Evolutionary conservation across 2,888 invertebrate species (phyloP).

Genomic region (Noctua janthina): DNA sequence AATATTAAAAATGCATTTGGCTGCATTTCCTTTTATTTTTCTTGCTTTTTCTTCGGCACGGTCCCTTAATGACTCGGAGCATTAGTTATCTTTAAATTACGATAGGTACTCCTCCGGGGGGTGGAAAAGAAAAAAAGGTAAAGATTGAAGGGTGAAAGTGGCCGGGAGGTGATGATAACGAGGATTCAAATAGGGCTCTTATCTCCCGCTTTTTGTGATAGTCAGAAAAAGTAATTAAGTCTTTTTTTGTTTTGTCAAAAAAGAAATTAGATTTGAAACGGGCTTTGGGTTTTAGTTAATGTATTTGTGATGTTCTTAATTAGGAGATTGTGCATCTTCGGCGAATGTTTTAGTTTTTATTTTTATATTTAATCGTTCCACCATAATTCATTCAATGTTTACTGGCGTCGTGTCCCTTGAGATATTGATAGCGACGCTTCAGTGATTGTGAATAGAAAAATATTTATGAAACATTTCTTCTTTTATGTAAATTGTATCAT

Average conservation of each 20-base stretch:
- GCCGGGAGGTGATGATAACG: conserved; percentile 85
- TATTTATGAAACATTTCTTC: conserved; percentile 17
- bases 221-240: conserved; percentile 88
- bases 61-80: conserved; percentile 85
- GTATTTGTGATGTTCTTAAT: conserved; percentile 85
- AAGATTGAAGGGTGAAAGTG: conserved; percentile 84
- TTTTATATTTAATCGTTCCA: conserved; percentile 64
- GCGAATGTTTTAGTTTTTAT: conserved; percentile 67
- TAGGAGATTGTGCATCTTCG: conserved; percentile 78
- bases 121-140: conserved; percentile 76
- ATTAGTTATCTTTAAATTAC: conserved; percentile 89
- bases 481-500: conserved; percentile 39
- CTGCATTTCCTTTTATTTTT: conserved; percentile 75
- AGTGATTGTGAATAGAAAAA: conserved; percentile 39
- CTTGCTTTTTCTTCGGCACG: conserved; percentile 74
- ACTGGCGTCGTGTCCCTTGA: conserved; percentile 52
- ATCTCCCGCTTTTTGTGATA: conserved; percentile 85
- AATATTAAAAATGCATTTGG: conserved; percentile 86
- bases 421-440: conserved; percentile 62
- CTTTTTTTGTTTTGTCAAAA: conserved; percentile 82
- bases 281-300: conserved; percentile 78
- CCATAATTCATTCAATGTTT: conserved; percentile 62
- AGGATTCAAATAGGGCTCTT: conserved; percentile 85
- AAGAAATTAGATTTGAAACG: conserved; percentile 84
- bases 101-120: conserved; percentile 81